These are phyloP conservation scores for Syngnathus rostellatus DNA, from an alignment of 2,797 vertebrate species.

Conservation along the genomic window DNA sequence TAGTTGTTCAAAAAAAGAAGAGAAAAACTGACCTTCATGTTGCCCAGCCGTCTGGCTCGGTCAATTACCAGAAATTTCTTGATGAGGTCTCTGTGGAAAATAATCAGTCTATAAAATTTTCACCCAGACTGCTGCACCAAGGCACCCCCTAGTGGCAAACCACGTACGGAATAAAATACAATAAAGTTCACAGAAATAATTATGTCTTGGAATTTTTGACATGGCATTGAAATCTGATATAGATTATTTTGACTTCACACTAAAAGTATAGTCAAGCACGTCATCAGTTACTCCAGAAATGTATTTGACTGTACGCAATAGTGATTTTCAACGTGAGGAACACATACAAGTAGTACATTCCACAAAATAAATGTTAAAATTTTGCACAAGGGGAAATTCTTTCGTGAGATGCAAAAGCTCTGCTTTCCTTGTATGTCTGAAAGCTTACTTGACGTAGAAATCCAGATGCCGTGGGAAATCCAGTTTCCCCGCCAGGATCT, in stretches of 20 bases:
- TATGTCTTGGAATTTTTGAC: not conserved
- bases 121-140: not conserved
- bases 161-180: not conserved
- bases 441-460: constrained; percentile 88
- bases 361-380: not conserved
- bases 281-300: not conserved
- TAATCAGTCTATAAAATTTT: not conserved
- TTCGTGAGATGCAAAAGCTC: not conserved
- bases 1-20: not conserved
- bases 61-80: constrained; percentile 93
- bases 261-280: not conserved
- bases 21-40: constrained; percentile 86
- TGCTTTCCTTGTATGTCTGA: not conserved
- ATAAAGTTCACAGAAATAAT: not conserved
- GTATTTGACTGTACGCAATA: not conserved
- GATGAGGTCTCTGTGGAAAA: constrained; percentile 81
- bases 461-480: constrained; percentile 94
- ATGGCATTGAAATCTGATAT: not conserved
- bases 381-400: not conserved
- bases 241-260: not conserved
- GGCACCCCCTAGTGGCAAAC: not conserved
- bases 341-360: not conserved
- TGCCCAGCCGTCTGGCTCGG: constrained; percentile 84
- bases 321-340: not conserved
- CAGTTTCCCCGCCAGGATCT: constrained; percentile 90